Evolutionary conservation across 2,888 invertebrate species (phyloP).

Genomic region (Perizoma affinitatum): DNA sequence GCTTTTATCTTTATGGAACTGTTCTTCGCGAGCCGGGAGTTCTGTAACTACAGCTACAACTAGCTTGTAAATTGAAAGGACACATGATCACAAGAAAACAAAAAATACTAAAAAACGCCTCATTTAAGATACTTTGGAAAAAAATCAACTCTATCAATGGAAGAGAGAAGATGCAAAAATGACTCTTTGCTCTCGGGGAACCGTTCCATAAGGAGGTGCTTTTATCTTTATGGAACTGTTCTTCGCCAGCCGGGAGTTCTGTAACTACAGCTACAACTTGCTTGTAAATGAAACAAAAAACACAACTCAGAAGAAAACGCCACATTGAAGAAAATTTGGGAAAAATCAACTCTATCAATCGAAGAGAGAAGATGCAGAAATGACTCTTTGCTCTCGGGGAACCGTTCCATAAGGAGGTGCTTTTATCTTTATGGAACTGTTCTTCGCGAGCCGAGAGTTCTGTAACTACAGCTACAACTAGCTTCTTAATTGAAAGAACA

Average conservation of each 20-base stretch:
- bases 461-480: background rate
- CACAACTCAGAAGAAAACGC: too few species aligned
- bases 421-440: constrained; percentile 24
- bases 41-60: background rate
- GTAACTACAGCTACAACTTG: background rate
- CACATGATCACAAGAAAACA: too few species aligned
- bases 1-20: constrained; percentile 22
- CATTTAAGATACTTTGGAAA: too few species aligned
- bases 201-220: constrained; percentile 22
- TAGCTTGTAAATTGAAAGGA: background rate
- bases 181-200: constrained; percentile 14
- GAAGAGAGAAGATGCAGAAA: constrained; percentile 3
- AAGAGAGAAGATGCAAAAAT: constrained; percentile 3
- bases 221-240: constrained; percentile 25
- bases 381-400: constrained; percentile 14
- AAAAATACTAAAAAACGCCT: too few species aligned
- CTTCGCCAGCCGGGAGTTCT: constrained; percentile 14
- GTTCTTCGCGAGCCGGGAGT: constrained; percentile 18
- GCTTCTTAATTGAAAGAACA: background rate
- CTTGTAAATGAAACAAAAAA: background rate
- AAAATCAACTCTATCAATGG: too few species aligned
- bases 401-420: constrained; percentile 22
- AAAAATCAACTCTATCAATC: too few species aligned
- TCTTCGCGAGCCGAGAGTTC: constrained; percentile 16
- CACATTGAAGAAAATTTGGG: too few species aligned